Conservation (phyloP, 2,113 vertebrate species). For the Phylloscopus trochiloides region DNA sequence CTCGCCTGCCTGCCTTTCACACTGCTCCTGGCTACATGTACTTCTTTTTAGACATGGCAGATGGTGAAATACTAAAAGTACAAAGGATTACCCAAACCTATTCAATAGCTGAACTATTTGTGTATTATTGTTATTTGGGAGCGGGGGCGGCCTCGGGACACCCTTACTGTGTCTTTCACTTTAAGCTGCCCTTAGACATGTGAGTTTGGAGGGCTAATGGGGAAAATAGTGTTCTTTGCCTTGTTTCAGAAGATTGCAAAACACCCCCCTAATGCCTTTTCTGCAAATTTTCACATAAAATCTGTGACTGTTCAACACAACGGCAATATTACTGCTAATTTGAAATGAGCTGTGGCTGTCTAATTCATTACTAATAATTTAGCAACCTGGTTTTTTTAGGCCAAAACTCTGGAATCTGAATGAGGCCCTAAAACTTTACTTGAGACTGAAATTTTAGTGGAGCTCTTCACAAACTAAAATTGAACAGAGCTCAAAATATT, state of each 20-base stretch:
- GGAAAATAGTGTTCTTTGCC: neutral
- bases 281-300: neutral
- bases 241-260: neutral
- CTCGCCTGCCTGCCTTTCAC: conserved; percentile 28
- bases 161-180: neutral
- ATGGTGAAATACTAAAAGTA: conserved; percentile 56
- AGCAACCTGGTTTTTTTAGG: neutral
- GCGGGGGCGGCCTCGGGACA: rapidly evolving
- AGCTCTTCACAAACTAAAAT: neutral
- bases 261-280: neutral
- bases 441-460: neutral
- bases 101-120: conserved; percentile 44
- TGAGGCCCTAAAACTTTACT: neutral
- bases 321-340: neutral
- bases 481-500: neutral
- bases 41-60: conserved; percentile 52
- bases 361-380: neutral
- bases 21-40: conserved; percentile 49
- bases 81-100: conserved; percentile 42
- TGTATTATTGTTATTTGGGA: conserved; percentile 22
- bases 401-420: neutral
- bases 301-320: neutral
- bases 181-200: neutral
- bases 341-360: neutral
- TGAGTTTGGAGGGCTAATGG: neutral